phyloP scores from a whole-genome alignment of 2,888 invertebrate genomes.

The Mesodorylaimus sp. region DNA sequence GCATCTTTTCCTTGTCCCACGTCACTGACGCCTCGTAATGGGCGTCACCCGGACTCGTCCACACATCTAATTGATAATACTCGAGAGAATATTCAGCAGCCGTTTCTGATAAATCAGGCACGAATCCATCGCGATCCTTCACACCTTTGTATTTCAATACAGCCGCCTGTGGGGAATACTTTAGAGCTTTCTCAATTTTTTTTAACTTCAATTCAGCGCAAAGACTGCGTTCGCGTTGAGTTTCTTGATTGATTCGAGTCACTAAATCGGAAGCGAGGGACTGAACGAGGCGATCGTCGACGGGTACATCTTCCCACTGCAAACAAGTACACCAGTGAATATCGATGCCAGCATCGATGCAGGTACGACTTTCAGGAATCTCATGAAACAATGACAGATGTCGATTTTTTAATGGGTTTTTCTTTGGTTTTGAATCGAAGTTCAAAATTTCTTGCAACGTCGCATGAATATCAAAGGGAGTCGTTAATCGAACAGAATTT shows the following conservation, averaged over 20 bases:
- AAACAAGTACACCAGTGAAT: conserved; percentile 69
- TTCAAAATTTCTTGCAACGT: conserved; percentile 48
- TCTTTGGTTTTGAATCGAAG: conserved; percentile 15
- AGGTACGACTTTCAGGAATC: conserved; percentile 52
- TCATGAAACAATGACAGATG: conserved; percentile 50
- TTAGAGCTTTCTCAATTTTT: conserved; percentile 15
- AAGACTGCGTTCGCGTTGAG: conserved; percentile 11
- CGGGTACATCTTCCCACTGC: not conserved
- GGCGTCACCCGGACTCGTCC: conserved; percentile 52
- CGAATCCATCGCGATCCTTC: conserved; percentile 25
- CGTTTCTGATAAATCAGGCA: conserved; percentile 16
- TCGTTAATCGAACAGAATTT: conserved; percentile 50
- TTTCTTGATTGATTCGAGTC: conserved; percentile 16
- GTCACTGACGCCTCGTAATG: conserved; percentile 62
- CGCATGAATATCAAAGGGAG: conserved; percentile 70
- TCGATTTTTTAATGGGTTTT: not conserved
- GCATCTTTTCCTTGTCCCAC: conserved; percentile 40
- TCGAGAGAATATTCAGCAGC: no score
- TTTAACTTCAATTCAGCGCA: conserved; percentile 18
- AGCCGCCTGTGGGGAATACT: conserved; percentile 16
- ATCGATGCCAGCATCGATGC: conserved; percentile 54
- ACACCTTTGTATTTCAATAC: conserved; percentile 25
- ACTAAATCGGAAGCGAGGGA: not conserved
- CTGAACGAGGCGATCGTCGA: not conserved
- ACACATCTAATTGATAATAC: conserved; percentile 58